Conservation (phyloP, 2,113 vertebrate genomes). For the Anas platyrhynchos region DNA sequence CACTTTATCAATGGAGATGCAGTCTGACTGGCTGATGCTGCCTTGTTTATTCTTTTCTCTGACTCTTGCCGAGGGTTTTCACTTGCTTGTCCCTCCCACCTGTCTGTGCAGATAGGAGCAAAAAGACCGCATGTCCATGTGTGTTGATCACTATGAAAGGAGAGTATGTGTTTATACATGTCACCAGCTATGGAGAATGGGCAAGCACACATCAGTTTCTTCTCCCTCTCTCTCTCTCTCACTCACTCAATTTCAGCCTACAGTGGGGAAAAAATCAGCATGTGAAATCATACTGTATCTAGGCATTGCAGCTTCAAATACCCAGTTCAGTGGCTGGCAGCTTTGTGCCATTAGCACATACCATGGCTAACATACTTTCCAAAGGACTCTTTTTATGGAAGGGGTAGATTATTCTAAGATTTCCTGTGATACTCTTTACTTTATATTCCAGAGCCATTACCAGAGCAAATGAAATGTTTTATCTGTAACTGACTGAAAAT, state of each 20-base stretch:
- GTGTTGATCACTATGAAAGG: neutral
- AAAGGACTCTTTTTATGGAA: neutral
- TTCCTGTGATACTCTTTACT: neutral
- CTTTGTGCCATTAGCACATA: neutral
- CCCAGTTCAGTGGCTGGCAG: neutral
- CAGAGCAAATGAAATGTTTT: neutral
- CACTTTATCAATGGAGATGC: conserved; percentile 9
- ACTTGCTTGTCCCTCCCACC: neutral
- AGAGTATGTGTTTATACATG: neutral
- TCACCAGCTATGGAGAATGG: neutral
- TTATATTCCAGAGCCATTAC: neutral
- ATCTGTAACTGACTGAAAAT: neutral
- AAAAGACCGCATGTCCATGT: neutral
- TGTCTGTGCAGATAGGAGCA: neutral
- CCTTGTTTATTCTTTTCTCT: neutral
- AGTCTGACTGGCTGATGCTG: neutral
- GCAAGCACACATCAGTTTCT: neutral
- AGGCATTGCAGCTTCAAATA: neutral
- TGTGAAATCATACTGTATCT: neutral
- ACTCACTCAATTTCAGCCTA: neutral
- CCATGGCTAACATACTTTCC: neutral
- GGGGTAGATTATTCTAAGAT: neutral
- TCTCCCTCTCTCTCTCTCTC: neutral
- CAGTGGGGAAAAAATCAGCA: neutral
- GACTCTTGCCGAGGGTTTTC: neutral